Evolutionary conservation across 2,888 invertebrate genomes (phyloP).

Genomic region (Gymnocheta viridis): DNA sequence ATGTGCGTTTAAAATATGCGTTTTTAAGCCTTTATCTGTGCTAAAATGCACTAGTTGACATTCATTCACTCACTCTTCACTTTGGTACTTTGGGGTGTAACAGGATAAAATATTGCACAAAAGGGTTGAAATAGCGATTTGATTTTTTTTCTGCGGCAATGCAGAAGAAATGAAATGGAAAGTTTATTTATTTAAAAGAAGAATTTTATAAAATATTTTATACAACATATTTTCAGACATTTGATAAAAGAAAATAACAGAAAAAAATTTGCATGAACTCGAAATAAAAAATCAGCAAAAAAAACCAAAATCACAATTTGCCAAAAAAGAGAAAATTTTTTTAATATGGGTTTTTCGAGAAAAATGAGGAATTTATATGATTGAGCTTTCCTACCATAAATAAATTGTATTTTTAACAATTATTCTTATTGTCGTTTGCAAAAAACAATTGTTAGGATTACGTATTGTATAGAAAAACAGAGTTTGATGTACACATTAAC

Average conservation of each 20-base stretch:
- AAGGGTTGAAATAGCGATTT: slow-evolving; percentile 50
- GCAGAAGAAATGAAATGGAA: slow-evolving; percentile 63
- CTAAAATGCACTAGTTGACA: slow-evolving; percentile 54
- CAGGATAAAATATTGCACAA: slow-evolving; percentile 1
- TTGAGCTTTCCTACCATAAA: too few species aligned
- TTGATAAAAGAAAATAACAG: not conserved
- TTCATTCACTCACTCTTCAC: slow-evolving; percentile 37
- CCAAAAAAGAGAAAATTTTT: not conserved
- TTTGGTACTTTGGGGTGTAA: slow-evolving; percentile 5
- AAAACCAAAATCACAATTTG: not conserved
- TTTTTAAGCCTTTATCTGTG: slow-evolving; percentile 3
- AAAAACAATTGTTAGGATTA: too few species aligned
- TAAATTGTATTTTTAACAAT: too few species aligned
- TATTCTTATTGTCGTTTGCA: too few species aligned
- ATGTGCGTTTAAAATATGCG: slow-evolving; percentile 55
- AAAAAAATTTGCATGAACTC: slow-evolving; percentile 41
- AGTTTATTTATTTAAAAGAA: slow-evolving; percentile 59
- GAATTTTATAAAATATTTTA: slow-evolving; percentile 28
- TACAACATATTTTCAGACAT: slow-evolving; percentile 28
- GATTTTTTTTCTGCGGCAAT: not conserved
- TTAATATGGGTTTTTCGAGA: too few species aligned
- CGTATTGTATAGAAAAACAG: too few species aligned
- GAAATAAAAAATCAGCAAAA: slow-evolving; percentile 6
- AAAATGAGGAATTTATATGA: too few species aligned
- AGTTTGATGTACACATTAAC: too few species aligned